Evolutionary conservation across 1,140 invertebrate genomes (phyloP).

Genomic region (Drosophila persimilis): DNA sequence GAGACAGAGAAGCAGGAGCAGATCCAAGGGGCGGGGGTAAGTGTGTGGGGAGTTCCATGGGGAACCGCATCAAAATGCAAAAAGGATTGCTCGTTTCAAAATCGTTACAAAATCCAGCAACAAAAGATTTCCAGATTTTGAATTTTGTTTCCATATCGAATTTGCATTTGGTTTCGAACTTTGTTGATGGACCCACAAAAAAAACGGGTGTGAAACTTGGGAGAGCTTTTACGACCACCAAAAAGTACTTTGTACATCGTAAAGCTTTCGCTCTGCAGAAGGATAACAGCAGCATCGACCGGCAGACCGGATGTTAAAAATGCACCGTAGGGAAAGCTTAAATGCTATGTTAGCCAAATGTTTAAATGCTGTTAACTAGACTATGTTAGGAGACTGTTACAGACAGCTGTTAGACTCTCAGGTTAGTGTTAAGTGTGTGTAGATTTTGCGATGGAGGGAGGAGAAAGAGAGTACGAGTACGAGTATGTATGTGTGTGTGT

Average conservation of each 20-base stretch:
- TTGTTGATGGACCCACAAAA: slow-evolving; percentile 2
- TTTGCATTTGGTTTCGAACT: slow-evolving; percentile 16
- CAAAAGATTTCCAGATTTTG: slow-evolving; percentile 21
- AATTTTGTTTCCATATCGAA: slow-evolving; percentile 15
- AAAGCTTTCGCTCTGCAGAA: slow-evolving; percentile 11
- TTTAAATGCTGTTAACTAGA: slow-evolving; percentile 59
- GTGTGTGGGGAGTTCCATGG: slow-evolving; percentile 7
- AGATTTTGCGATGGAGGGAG: slow-evolving; percentile 20
- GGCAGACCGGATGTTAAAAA: slow-evolving; percentile 33
- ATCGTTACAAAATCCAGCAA: slow-evolving; percentile 18
- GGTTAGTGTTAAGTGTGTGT: slow-evolving; percentile 38
- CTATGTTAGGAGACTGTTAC: slow-evolving; percentile 39
- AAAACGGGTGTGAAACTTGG: slow-evolving; percentile 3
- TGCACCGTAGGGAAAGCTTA: slow-evolving; percentile 34
- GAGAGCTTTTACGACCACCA: slow-evolving; percentile 47
- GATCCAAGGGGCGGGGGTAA: slow-evolving; percentile 20
- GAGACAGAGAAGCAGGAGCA: slow-evolving; percentile 14
- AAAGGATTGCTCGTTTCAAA: slow-evolving; percentile 30
- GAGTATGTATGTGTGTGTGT: slow-evolving; percentile 14
- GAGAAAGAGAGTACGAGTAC: slow-evolving; percentile 6
- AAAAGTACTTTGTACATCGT: slow-evolving; percentile 18
- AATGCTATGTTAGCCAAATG: slow-evolving; percentile 57
- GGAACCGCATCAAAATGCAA: slow-evolving; percentile 35
- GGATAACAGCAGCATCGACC: slow-evolving; percentile 23
- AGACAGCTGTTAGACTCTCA: slow-evolving; percentile 73